These are phyloP conservation scores for Apis cerana DNA, from an alignment of 1,140 invertebrate genomes.

Conservation along the genomic window DNA sequence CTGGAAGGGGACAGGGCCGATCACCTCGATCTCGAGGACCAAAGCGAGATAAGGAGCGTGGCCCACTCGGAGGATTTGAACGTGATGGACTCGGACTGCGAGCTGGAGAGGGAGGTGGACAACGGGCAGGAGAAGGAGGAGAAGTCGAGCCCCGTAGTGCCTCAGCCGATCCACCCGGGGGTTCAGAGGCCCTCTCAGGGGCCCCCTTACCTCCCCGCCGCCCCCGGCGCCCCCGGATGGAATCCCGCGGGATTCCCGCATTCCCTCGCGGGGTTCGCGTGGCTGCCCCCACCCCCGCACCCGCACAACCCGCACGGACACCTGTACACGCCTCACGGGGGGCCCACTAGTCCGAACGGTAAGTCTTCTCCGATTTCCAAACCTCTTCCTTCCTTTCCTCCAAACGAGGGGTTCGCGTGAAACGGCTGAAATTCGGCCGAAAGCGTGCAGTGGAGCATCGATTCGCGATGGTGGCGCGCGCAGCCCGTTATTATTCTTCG, in stretches of 20 bases:
- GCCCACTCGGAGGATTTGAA: slow-evolving; percentile 78
- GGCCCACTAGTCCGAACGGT: slow-evolving; percentile 80
- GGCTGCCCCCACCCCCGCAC: slow-evolving; percentile 79
- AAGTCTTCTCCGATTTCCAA: slow-evolving; percentile 42
- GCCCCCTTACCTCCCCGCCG: slow-evolving; percentile 69
- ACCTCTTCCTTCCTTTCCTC: no score
- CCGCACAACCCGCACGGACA: slow-evolving; percentile 79
- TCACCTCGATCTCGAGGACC: slow-evolving; percentile 74
- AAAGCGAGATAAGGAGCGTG: slow-evolving; percentile 73
- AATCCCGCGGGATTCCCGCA: slow-evolving; percentile 77
- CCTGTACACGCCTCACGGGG: slow-evolving; percentile 77
- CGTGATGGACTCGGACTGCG: slow-evolving; percentile 80
- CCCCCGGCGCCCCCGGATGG: slow-evolving; percentile 75
- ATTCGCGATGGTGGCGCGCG: no score
- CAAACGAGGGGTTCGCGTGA: no score
- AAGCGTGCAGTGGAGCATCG: no score
- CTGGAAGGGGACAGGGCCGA: slow-evolving; percentile 73
- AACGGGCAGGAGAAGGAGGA: slow-evolving; percentile 70
- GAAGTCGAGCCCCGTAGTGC: slow-evolving; percentile 78
- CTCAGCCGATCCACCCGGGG: slow-evolving; percentile 79
- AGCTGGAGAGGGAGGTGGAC: slow-evolving; percentile 74
- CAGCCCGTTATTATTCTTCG: no score
- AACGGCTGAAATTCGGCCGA: no score
- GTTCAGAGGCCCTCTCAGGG: slow-evolving; percentile 76
- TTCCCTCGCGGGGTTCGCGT: slow-evolving; percentile 78